Base-by-base conservation (phyloP, 2,888 invertebrate genomes). In the Troglohyphantes excavatus region DNA sequence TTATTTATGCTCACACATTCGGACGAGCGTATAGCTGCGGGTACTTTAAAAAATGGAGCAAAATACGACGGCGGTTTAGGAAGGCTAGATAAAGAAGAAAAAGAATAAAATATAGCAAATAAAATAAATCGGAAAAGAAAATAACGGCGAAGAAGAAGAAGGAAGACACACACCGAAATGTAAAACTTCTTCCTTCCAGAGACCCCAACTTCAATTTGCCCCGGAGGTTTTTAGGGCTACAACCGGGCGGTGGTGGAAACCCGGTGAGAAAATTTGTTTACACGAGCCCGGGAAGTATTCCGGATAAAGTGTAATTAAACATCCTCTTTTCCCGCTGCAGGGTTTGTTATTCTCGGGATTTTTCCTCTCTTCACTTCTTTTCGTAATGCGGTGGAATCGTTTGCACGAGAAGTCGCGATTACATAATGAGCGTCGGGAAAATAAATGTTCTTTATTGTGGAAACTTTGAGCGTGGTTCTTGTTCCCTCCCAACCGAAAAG, bases 1-100 rank as follows among this genome's bases (percentile, higher is more conserved):
- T 83, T 83, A 83, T 83, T 83, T 83, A 83, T 83, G 63, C 63
- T 43, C 65, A 63, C 73, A 43, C 72, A 83, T 83, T 83, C 43
- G 43, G 65, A 23, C 53, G 19, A 39, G 39, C 13, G 11, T 39
- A 63, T 59, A 63, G 83, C 83, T 83, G 17, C 63, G 43, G 70
- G 73, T 29, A 53, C 21, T 81, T 68, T 67, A 9, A 17, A 21
- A n/a, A 72, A 43, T 13, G 21, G 59, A 61, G 33, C 61, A 61
- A 33, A 59, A 59, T 76, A 59, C 59, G 33, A 59, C n/a, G 19
- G 29, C 23, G 61, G 43, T 27, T 63, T 61, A 29, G 33, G 19
- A 21, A 79, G n/a, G n/a, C n/a, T n/a, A n/a, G 65, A 23, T 39
- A 76, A 70, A 11, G 33, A 23, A 43, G 23, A 53, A 33, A 63